Base-by-base conservation (phyloP, 2,797 vertebrate species). In the Leptodactylus fallax region DNA sequence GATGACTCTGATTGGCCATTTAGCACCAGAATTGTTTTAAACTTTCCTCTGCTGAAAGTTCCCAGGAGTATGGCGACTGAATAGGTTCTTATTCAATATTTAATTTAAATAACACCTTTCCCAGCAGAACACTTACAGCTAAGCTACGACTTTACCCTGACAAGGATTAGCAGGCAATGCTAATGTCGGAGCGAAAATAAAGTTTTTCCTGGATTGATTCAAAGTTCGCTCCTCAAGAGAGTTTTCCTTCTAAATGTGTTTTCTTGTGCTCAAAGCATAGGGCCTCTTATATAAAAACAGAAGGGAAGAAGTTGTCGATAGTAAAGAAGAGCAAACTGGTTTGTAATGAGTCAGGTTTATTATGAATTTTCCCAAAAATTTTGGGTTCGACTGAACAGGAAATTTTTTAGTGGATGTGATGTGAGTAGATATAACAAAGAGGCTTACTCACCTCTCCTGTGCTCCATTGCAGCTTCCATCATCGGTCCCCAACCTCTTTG, bases 51-150 rank as follows among this genome's bases (percentile, higher is more conserved):
- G 25, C 81, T 56, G 51, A 63, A 78, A 67, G 72, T 77, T 87
- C 80, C 72, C 81, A 78, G 53, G 61, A 83, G 60, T 56, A n/a
- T 12, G 60, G 27, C 23, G 61, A 61, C 74, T 17, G 61, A 78
- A 1, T 36, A 21, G 45, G 25, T 45, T 27, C 53, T 63, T 83
- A 87, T 87, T 82, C 47, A 85, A 85, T 76, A 60, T 61, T 76
- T 60, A 60, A 85, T 85, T 85, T 85, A 78, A 78, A 85, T 77
- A 77, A 85, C 72, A 78, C 58, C 83, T 65, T 76, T 85, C 72
- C 72, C 83, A 53, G 83, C 72, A 63, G 83, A 61, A 76, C 23
- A 63, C 72, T 85, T 85, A 11, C 36, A 53, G 83, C 56, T 77
- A 63, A 85, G n/a, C 83, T 63, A n/a, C 14, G 21, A 49, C 14